phyloP scores from a whole-genome alignment of 2,797 vertebrate genomes.

The Fringilla coelebs region DNA sequence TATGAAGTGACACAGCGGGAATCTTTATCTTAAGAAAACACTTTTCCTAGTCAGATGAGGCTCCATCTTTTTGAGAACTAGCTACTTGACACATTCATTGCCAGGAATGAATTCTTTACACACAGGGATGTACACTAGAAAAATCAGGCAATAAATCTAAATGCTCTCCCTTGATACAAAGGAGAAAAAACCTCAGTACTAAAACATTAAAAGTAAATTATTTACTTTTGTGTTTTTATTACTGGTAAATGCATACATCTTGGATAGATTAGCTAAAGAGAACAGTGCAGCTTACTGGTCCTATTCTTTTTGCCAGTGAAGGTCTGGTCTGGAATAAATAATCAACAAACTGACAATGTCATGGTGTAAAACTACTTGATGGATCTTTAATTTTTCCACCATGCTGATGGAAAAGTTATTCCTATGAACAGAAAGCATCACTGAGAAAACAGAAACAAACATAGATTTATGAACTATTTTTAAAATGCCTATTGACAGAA shows the following conservation, averaged over 20 bases:
- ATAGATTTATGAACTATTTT: not conserved
- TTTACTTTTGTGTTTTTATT: not conserved
- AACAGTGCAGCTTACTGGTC: not conserved
- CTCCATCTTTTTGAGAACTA: not conserved
- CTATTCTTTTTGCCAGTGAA: not conserved
- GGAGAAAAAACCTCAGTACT: not conserved
- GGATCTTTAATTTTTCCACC: not conserved
- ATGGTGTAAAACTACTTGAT: not conserved
- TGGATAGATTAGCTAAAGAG: not conserved
- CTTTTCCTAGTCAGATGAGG: not conserved
- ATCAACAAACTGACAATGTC: not conserved
- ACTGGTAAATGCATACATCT: not conserved
- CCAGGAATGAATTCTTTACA: not conserved
- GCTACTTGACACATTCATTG: not conserved
- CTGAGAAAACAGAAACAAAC: not conserved
- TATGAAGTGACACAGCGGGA: not conserved
- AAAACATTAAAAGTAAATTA: not conserved
- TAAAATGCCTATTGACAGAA: not conserved
- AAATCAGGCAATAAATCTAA: not conserved
- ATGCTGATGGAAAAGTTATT: not conserved
- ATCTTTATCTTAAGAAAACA: not conserved
- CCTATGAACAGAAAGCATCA: not conserved
- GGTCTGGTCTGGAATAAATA: not conserved
- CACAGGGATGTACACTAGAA: not conserved
- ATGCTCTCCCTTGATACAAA: not conserved